phyloP scores from a whole-genome alignment of 2,888 invertebrate species.

The Ormyrus nitidulus region DNA sequence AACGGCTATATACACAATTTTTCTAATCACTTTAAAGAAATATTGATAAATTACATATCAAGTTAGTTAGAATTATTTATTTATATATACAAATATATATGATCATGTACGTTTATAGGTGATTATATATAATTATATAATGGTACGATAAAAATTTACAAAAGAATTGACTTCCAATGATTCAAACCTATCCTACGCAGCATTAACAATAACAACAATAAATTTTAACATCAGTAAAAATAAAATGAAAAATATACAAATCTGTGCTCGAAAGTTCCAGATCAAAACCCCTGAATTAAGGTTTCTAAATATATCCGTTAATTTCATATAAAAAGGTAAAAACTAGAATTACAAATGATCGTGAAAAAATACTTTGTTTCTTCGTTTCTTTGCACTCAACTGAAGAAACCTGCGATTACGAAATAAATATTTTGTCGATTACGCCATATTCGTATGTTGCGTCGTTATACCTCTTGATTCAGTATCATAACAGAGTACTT shows the following conservation, averaged over 20 bases:
- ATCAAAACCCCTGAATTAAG: constrained; percentile 49
- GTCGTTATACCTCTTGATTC: constrained; percentile 21
- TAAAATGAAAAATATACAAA: constrained; percentile 26
- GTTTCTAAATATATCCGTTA: constrained; percentile 32
- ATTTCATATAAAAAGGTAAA: constrained; percentile 50
- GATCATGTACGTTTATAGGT: not conserved
- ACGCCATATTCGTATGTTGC: constrained; percentile 7
- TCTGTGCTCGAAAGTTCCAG: constrained; percentile 7
- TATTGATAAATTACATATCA: constrained; percentile 1
- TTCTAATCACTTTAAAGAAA: constrained; percentile 14
- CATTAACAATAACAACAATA: constrained; percentile 49
- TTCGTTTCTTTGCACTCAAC: constrained; percentile 42
- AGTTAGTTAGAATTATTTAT: constrained; percentile 26
- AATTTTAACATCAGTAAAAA: constrained; percentile 29
- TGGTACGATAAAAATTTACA: constrained; percentile 20
- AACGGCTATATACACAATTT: constrained; percentile 42
- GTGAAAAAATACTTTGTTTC: constrained; percentile 56
- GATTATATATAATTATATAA: constrained; percentile 24
- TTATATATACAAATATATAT: constrained; percentile 34
- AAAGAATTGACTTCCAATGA: constrained; percentile 13
- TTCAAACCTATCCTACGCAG: constrained; percentile 22
- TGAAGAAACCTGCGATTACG: constrained; percentile 36
- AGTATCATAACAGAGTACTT: constrained; percentile 30
- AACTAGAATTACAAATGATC: constrained; percentile 54
- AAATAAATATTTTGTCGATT: constrained; percentile 40